Evolutionary conservation across 2,113 vertebrate genomes (phyloP).

Genomic region (Corydoras maculifer): DNA sequence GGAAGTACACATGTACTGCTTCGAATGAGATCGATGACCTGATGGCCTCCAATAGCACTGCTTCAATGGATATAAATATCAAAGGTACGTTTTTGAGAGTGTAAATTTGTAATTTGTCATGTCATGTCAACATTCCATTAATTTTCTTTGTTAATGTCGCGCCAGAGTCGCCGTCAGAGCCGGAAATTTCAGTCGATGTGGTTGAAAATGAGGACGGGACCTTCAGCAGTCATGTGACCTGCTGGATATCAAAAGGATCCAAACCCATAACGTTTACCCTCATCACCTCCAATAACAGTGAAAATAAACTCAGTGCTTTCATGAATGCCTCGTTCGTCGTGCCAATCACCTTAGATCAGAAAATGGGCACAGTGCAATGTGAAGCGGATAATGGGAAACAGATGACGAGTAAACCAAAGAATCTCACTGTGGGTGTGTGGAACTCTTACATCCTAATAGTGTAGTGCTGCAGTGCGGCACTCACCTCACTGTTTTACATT

Average conservation of each 20-base stretch:
- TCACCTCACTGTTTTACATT: too few species aligned
- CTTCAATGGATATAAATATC: slow-evolving; percentile 40
- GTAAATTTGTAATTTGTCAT: too few species aligned
- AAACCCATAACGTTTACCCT: not conserved
- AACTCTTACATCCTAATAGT: not conserved
- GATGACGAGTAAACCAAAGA: not conserved
- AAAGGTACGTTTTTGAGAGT: slow-evolving; percentile 50
- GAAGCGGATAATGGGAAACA: slow-evolving; percentile 46
- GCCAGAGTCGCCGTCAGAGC: slow-evolving; percentile 51
- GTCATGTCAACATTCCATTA: too few species aligned
- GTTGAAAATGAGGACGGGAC: slow-evolving; percentile 31
- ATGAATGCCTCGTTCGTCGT: slow-evolving; percentile 30
- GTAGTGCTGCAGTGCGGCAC: not conserved
- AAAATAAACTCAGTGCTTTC: not conserved
- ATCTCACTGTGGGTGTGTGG: slow-evolving; percentile 23
- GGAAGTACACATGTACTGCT: slow-evolving; percentile 52
- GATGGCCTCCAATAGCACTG: slow-evolving; percentile 6
- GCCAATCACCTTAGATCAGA: slow-evolving; percentile 26
- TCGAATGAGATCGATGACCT: slow-evolving; percentile 43
- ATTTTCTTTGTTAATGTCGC: too few species aligned
- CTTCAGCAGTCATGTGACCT: slow-evolving; percentile 44
- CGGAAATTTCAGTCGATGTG: slow-evolving; percentile 49
- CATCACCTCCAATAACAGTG: not conserved
- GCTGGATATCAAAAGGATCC: slow-evolving; percentile 36
- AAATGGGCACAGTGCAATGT: slow-evolving; percentile 46